Percentiles rank a stretch among this genome's conserved stretches.
These are phyloP conservation scores for Zalophus californianus DNA, from an alignment of 2,797 vertebrate genomes.

Conservation along the genomic window DNA sequence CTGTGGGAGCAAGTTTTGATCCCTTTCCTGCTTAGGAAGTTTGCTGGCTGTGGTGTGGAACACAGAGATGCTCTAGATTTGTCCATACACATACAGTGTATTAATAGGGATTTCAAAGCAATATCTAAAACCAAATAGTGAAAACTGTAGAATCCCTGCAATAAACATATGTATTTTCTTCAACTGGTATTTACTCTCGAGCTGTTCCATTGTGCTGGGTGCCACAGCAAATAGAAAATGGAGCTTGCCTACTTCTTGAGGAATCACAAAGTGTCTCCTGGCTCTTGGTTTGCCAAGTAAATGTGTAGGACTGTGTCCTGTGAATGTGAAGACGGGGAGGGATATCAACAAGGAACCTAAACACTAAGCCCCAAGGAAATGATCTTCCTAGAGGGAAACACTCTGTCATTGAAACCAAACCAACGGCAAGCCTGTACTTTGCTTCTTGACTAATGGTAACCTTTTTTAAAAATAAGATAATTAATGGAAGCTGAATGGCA, in stretches of 20 bases:
- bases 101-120: background rate
- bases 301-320: background rate
- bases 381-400: background rate
- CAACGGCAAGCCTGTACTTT: background rate
- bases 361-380: background rate
- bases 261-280: background rate
- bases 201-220: background rate
- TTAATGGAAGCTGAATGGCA: slow-evolving; percentile 45
- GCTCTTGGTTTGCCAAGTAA: background rate
- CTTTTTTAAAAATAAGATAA: background rate
- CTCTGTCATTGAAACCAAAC: background rate
- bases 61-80: background rate
- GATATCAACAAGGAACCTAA: background rate
- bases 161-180: background rate
- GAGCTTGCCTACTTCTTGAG: background rate
- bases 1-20: background rate
- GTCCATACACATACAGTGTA: background rate
- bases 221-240: background rate
- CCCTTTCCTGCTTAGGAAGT: background rate
- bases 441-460: slow-evolving; percentile 44
- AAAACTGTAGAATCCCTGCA: background rate
- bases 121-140: background rate
- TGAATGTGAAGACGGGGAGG: background rate
- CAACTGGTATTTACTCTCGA: background rate
- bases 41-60: background rate